A percentile compares a stretch with the other conserved stretches of the same genome.
phyloP scores from a whole-genome alignment of 2,113 vertebrate species.

The Spermophilus dauricus region DNA sequence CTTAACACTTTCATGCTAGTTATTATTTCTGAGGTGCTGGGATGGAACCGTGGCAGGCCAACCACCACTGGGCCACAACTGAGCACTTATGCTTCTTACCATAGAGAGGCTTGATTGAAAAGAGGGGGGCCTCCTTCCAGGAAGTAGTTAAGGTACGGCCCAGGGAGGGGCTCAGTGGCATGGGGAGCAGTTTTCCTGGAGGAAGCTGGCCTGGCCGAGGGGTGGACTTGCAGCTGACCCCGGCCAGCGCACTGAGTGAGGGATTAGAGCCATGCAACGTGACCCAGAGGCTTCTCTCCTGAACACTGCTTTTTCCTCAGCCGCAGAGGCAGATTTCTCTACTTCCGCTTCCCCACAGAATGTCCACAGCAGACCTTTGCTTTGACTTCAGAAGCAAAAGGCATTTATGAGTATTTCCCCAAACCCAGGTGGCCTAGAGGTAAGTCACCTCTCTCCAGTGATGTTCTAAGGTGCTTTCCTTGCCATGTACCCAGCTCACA shows the following conservation, averaged over 20 bases:
- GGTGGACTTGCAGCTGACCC: conserved; percentile 56
- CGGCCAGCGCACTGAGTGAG: conserved; percentile 53
- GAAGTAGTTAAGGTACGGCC: conserved; percentile 4
- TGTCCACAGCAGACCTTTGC: background rate
- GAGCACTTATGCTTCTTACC: background rate
- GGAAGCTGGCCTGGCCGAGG: background rate
- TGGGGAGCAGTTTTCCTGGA: background rate
- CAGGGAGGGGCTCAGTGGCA: background rate
- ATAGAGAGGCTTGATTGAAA: background rate
- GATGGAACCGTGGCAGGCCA: background rate
- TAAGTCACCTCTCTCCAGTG: accelerated
- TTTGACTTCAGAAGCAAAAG: conserved; percentile 7
- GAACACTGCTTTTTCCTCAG: conserved; percentile 64
- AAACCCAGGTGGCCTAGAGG: too few relatives aligned
- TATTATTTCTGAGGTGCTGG: background rate
- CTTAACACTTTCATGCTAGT: background rate
- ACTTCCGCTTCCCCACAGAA: background rate
- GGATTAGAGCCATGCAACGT: conserved; percentile 21
- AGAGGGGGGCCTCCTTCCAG: conserved; percentile 9
- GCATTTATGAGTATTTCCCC: background rate
- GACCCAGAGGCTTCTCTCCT: conserved; percentile 48
- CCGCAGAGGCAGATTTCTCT: background rate
- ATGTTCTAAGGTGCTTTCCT: background rate
- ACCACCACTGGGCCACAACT: background rate
- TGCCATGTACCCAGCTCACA: accelerated